Evolutionary conservation across 2,888 invertebrate species (phyloP), one percentile per base, ranked within the genome.

Genomic region (Standfussiana lucernea): DNA sequence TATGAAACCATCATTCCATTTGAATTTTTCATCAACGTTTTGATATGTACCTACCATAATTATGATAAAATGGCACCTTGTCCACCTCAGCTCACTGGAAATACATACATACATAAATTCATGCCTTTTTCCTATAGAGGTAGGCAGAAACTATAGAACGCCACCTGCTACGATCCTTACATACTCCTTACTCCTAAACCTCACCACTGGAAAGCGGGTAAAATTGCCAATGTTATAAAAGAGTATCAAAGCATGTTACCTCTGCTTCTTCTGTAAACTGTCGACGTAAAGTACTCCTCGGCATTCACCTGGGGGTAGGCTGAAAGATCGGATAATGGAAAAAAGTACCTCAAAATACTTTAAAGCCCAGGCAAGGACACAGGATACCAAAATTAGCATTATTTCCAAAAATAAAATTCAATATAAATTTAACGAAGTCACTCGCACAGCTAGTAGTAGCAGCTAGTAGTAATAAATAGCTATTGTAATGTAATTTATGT

Each of bases 401-500:
- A 50, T 42, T 42, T 18, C 1, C 18, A 45, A 45, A 78, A 40
- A 67, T 21, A 28, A 47, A 68, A n/a, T 5, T 5, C 1, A 15
- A 40, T 18, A 13, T 10, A 4, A 53, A 10, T 4, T 21, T 35
- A n/a, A 37, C 35, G 18, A 28, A 65, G 45, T 47, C 40, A 32
- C 24, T n/a, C 10, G 28, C n/a, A 21, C 10, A 50, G 15, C 24
- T 47, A 45, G 35, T 35, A 47, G n/a, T n/a, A n/a, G n/a, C n/a
- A n/a, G n/a, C n/a, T n/a, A 59, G 24, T 28, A 47, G 40, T 80
- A 64, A 40, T n/a, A 79, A 40, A 59, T 64, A 45, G 21, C 47
- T 35, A 82, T 18, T 62, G 65, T 67, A 62, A 53, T 24, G 61
- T 62, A 67, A 82, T 81, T 81, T 75, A 79, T 79, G 75, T 73